Conservation (phyloP, 2,888 invertebrate genomes). For the Pandemis heparana region DNA sequence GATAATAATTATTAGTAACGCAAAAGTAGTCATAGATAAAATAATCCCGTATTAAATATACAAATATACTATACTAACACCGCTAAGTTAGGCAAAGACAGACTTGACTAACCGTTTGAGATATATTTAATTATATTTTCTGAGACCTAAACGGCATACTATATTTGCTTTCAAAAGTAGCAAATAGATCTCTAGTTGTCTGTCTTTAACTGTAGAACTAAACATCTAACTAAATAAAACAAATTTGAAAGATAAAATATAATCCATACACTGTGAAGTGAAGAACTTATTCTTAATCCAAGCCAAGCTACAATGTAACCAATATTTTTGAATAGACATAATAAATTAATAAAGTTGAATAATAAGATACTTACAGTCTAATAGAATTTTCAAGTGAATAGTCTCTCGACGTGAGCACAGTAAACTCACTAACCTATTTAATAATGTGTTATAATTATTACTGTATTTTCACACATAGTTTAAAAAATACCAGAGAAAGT, state of each 20-base stretch:
- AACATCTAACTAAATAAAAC: neutral
- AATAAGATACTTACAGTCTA: neutral
- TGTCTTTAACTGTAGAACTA: neutral
- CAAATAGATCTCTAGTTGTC: neutral
- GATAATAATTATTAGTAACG: neutral
- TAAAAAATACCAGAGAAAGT: neutral
- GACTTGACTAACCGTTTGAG: neutral
- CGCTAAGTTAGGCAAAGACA: neutral
- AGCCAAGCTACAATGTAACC: too few species aligned
- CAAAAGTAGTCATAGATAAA: neutral
- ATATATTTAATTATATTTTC: too few species aligned
- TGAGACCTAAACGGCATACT: neutral
- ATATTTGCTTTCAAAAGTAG: neutral
- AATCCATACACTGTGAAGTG: neutral
- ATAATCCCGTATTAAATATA: neutral
- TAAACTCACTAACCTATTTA: neutral
- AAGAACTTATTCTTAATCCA: too few species aligned
- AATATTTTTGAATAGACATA: too few species aligned
- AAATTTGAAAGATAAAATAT: slow-evolving; percentile 1
- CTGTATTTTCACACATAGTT: neutral
- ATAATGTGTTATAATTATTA: neutral
- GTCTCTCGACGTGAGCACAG: neutral
- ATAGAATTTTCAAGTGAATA: neutral
- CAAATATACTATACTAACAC: neutral
- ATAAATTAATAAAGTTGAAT: too few species aligned